phyloP scores from a whole-genome alignment of 2,113 vertebrate species.

The Amblyopsis rosae region DNA sequence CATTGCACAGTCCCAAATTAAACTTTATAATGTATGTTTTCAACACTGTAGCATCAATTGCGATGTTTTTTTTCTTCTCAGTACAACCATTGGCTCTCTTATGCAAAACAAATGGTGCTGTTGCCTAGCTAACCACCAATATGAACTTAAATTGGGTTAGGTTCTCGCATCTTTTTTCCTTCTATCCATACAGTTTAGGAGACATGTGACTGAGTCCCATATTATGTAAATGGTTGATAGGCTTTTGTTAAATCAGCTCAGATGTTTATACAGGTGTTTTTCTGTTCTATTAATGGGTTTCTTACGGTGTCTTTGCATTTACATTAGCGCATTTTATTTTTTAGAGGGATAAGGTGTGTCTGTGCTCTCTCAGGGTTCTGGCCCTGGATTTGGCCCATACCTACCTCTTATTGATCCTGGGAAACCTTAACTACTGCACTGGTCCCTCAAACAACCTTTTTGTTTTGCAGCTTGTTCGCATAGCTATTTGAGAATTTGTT shows the following conservation, averaged over 20 bases:
- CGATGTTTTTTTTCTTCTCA: too few relatives aligned
- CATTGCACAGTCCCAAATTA: too few relatives aligned
- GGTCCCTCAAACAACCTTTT: constrained; percentile 50
- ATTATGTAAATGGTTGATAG: constrained; percentile 22
- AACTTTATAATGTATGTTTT: background rate
- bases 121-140: constrained; percentile 32
- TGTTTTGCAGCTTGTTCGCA: constrained; percentile 40
- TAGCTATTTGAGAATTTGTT: constrained; percentile 16
- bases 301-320: background rate
- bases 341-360: constrained; percentile 49
- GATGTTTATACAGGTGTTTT: constrained; percentile 11
- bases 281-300: constrained; percentile 8
- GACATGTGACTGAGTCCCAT: constrained; percentile 2
- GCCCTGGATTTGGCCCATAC: constrained; percentile 49
- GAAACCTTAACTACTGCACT: constrained; percentile 62
- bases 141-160: constrained; percentile 33
- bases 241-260: constrained; percentile 26
- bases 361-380: constrained; percentile 70
- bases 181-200: background rate
- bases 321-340: constrained; percentile 37
- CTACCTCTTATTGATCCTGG: constrained; percentile 74
- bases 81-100: too few relatives aligned
- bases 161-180: constrained; percentile 32
- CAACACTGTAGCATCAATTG: constrained; percentile 7
- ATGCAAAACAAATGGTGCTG: constrained; percentile 30